Evolutionary conservation across 2,113 vertebrate genomes (phyloP), one percentile per base, ranked within the genome.

Genomic region (Chionodraco myersi): DNA sequence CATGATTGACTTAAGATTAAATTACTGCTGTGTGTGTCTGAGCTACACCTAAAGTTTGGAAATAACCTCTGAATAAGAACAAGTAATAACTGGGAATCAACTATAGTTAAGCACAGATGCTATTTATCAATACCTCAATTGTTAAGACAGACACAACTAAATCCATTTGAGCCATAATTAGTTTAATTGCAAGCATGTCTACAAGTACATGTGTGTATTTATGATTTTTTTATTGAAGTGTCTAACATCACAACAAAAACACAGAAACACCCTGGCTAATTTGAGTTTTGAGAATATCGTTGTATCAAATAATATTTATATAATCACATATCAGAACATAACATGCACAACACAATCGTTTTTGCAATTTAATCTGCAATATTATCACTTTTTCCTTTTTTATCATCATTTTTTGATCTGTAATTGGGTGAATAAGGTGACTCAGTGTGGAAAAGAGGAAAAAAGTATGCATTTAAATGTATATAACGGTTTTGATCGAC

Each of bases 31-130:
- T 30, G 53, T 84, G 72, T 82, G 72, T 90, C 72, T 79, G 75
- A 81, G 67, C 86, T 86, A 57, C 79, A 87, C 77, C 63, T 82
- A 67, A 21, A 82, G 66, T 83, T 68, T 80, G 80, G 77, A 85
- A 79, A 84, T 81, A 74, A 79, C 58, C 65, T 51, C 57, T 65
- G 36, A n/a, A 51, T 21, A 45, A 58, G 49, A 49, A n/a, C 52
- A 64, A 30, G 58, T 58, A 65, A 56, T 45, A 74, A 53, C 18
- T 30, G 6, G 23, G 56, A 73, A 78, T 68, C 18, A 77, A 82
- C 47, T 51, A 51, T 53, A 64, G 15, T 58, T 49, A 10, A 80
- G 67, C 47, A 56, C 49, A 64, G 10, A 26, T 58, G 44, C 48
- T n/a, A 49, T 66, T 73, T 18, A 23, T 54, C 64, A 68, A 12